Percentiles rank a stretch among this genome's conserved stretches.
These are phyloP conservation scores for Gallirallus australis DNA, from an alignment of 2,797 vertebrate genomes.

Conservation along the genomic window DNA sequence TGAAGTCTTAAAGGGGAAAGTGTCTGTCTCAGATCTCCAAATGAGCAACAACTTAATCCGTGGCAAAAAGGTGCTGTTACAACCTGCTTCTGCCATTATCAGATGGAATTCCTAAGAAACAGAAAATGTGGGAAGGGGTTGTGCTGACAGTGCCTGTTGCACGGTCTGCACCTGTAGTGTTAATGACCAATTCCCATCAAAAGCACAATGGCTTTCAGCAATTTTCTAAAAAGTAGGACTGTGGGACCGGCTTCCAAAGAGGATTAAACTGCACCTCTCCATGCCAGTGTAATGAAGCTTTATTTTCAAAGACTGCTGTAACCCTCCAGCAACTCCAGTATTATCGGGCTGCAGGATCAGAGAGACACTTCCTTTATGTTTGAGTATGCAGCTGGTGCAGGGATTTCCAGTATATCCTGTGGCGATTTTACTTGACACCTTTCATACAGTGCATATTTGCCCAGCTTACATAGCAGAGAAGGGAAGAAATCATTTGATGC, in stretches of 20 bases:
- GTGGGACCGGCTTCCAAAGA: constrained; percentile 26
- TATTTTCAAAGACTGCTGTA: constrained; percentile 39
- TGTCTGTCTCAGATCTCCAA: neutral
- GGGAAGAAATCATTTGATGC: constrained; percentile 39
- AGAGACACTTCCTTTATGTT: constrained; percentile 57
- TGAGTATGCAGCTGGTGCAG: constrained; percentile 61
- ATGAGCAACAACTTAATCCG: neutral
- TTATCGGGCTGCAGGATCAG: constrained; percentile 56
- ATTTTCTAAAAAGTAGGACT: constrained; percentile 13
- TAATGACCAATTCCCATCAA: constrained; percentile 26
- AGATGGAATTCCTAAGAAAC: constrained; percentile 18
- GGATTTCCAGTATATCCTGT: constrained; percentile 68
- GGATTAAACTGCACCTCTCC: constrained; percentile 43
- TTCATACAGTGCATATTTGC: constrained; percentile 45
- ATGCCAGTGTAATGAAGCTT: constrained; percentile 19
- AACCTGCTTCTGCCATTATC: constrained; percentile 18
- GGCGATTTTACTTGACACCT: constrained; percentile 62
- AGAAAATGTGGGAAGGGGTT: constrained; percentile 3
- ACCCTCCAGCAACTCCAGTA: constrained; percentile 41
- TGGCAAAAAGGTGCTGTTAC: constrained; percentile 19
- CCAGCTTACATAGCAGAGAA: constrained; percentile 4
- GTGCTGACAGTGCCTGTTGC: neutral
- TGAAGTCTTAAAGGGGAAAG: neutral
- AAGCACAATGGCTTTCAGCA: constrained; percentile 38
- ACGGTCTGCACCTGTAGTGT: constrained; percentile 12